Base-by-base conservation (phyloP, 2,888 invertebrate species). In the Odontomyia ornata region DNA sequence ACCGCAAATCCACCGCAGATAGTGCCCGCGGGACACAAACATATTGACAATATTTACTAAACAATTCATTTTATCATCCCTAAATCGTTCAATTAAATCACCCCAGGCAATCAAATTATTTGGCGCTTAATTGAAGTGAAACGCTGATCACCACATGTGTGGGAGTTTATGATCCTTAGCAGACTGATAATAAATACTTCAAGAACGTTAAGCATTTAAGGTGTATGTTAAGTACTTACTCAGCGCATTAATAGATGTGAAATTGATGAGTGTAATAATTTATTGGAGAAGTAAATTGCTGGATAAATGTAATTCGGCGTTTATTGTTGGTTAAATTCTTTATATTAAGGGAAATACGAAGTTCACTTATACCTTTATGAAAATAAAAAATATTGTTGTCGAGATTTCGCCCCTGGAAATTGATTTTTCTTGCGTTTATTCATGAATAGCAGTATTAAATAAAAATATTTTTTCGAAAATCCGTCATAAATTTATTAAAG, bases 101-200 rank as follows among this genome's bases (percentile, higher is more conserved):
- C 64, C 30, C 13, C n/a, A 28, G n/a, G 11, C 5, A 27, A 64
- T 64, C 64, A 30, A 64, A 18, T 64, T 15, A 64, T 28, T 15
- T 27, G 15, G 64, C 28, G 64, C 28, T 64, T 28, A 64, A 64
- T 64, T 64, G 64, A n/a, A 4, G 64, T 64, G 27, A 23, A 64
- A 25, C 5, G 30, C 1, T 3, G 36, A 36, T 36, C 27, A 64
- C 27, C 27, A 30, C n/a, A 60, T 60, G 21, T 60, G 60, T 60
- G 60, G 25, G 27, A 36, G 36, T 28, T 64, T 28, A 64, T n/a
- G n/a, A 13, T 30, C 30, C 25, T 15, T 27, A 11, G 60, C 23
- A 4, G 2, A 2, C 21, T 25, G 36, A 30, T 30, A 27, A 28
- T 64, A 64, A 64, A 60, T 60, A 18, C 5, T 60, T 60, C 52